Evolutionary conservation across 2,888 invertebrate species (phyloP).

Genomic region (Lacanobia oleracea): DNA sequence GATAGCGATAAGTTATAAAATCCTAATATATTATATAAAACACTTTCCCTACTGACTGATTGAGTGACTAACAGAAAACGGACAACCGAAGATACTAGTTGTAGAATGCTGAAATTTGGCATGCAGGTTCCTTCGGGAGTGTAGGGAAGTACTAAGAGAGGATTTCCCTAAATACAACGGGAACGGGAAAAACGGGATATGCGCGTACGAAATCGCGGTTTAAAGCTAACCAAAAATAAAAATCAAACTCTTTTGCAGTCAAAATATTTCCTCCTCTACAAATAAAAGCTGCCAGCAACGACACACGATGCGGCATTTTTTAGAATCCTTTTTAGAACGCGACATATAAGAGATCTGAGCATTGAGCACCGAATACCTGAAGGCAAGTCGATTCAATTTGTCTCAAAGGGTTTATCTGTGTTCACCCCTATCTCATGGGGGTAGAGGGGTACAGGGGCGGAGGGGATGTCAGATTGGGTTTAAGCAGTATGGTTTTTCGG

Average conservation of each 20-base stretch:
- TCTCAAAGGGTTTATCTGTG: slow-evolving; percentile 61
- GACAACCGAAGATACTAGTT: too few relatives aligned
- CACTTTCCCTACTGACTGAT: too few relatives aligned
- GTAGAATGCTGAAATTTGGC: too few relatives aligned
- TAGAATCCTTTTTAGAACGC: slow-evolving; percentile 22
- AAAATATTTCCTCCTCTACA: background rate
- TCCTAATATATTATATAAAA: too few relatives aligned
- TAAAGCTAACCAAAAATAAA: too few relatives aligned
- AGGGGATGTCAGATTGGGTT: slow-evolving; percentile 38
- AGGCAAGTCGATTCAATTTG: slow-evolving; percentile 70
- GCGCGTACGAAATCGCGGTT: too few relatives aligned
- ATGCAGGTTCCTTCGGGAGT: too few relatives aligned
- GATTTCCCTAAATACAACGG: too few relatives aligned
- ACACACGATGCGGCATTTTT: background rate
- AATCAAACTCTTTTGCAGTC: background rate
- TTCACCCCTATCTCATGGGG: slow-evolving; percentile 39
- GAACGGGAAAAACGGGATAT: too few relatives aligned
- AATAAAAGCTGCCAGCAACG: background rate
- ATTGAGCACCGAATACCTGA: slow-evolving; percentile 50
- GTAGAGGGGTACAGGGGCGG: background rate
- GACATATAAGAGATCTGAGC: slow-evolving; percentile 33
- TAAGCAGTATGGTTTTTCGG: slow-evolving; percentile 46
- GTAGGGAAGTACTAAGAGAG: too few relatives aligned
- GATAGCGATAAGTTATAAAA: too few relatives aligned
- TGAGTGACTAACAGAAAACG: too few relatives aligned